A percentile compares a stretch with the other conserved stretches of the same genome.
phyloP scores from a whole-genome alignment of 2,113 vertebrate species.

The Rhipidura dahli region DNA sequence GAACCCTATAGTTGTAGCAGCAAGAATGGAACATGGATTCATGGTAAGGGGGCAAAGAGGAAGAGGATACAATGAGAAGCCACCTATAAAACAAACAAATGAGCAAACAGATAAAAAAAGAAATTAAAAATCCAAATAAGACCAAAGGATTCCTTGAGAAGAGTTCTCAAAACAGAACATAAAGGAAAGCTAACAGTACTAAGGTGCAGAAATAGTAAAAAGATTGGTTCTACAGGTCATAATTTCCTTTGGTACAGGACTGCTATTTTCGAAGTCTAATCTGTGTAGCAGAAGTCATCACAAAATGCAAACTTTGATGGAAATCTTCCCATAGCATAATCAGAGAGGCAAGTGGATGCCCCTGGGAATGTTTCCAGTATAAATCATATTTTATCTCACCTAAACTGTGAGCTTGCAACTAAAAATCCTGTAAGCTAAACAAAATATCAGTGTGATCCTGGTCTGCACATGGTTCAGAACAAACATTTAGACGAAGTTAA shows the following conservation, averaged over 20 bases:
- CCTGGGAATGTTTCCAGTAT: neutral
- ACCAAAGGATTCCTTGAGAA: neutral
- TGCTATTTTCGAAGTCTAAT: neutral
- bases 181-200: neutral
- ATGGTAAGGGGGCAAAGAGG: neutral
- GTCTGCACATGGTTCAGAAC: neutral
- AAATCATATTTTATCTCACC: neutral
- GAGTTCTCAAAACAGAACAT: neutral
- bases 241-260: neutral
- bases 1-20: neutral
- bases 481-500: neutral
- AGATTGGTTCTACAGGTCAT: neutral
- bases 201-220: neutral
- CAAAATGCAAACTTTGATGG: neutral
- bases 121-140: neutral
- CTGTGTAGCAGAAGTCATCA: neutral
- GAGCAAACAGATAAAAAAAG: neutral
- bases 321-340: neutral
- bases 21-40: neutral
- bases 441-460: neutral
- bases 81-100: neutral
- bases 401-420: neutral
- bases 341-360: neutral
- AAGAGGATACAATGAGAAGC: neutral
- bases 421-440: neutral